Conservation (phyloP, 2,797 vertebrate species). For the Huso huso region DNA sequence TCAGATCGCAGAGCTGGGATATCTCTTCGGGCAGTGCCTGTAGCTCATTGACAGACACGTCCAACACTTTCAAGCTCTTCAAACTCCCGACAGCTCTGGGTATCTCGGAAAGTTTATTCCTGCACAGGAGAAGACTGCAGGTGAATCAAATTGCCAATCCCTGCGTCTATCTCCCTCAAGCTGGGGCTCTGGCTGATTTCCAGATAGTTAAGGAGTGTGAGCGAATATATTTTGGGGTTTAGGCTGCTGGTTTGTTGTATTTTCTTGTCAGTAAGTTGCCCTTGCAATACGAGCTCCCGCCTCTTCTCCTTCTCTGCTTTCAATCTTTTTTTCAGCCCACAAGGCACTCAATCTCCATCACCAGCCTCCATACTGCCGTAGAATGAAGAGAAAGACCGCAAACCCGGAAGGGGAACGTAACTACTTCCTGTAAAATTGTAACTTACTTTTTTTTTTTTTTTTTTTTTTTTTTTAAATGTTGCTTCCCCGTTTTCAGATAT, state of each 20-base stretch:
- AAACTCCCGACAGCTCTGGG: constrained; percentile 56
- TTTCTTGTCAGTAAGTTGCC: constrained; percentile 53
- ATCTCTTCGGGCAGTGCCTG: constrained; percentile 64
- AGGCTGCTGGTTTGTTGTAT: constrained; percentile 50
- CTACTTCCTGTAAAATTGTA: neutral
- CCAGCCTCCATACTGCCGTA: neutral
- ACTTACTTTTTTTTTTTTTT: too few species aligned
- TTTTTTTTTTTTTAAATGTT: too few species aligned
- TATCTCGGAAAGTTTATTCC: constrained; percentile 63
- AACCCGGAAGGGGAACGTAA: constrained; percentile 18
- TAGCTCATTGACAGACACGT: constrained; percentile 77
- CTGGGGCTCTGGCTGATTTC: constrained; percentile 81
- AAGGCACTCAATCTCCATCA: constrained; percentile 9
- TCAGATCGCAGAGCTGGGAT: constrained; percentile 64
- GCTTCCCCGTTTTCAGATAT: too few species aligned
- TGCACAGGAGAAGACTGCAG: constrained; percentile 77
- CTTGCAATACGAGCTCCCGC: constrained; percentile 77
- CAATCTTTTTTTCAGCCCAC: constrained; percentile 73
- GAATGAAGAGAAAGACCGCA: constrained; percentile 8
- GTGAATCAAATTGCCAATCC: constrained; percentile 63
- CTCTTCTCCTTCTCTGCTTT: constrained; percentile 65
- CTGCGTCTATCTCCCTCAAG: constrained; percentile 67
- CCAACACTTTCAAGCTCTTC: constrained; percentile 69
- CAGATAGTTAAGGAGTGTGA: constrained; percentile 74
- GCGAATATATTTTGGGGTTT: constrained; percentile 51